Evolutionary conservation across 1,140 invertebrate genomes (phyloP).

Genomic region (Brachionus sp.): DNA sequence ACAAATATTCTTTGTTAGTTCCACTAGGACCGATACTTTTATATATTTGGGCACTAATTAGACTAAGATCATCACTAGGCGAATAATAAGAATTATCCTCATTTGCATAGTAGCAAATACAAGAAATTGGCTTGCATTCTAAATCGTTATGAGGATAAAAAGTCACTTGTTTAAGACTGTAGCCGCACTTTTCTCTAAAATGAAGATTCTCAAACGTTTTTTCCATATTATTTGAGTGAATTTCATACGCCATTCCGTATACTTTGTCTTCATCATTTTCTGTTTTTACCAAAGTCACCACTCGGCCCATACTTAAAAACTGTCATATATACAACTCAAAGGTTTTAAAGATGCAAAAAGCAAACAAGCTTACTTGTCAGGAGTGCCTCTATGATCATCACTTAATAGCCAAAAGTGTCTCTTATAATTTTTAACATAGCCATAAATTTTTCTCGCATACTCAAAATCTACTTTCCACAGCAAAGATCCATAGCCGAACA

Average conservation of each 20-base stretch:
- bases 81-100: conserved; percentile 40
- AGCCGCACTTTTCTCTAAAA: conserved; percentile 45
- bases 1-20: conserved; percentile 40
- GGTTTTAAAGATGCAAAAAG: neutral
- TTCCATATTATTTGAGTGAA: conserved; percentile 25
- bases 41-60: conserved; percentile 5
- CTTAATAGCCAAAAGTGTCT: conserved; percentile 39
- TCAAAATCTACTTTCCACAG: conserved; percentile 44
- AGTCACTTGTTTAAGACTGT: conserved; percentile 14
- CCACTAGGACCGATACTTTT: conserved; percentile 39
- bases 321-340: neutral
- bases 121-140: neutral
- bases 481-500: conserved; percentile 43
- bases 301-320: conserved; percentile 38
- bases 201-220: conserved; percentile 29
- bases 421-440: conserved; percentile 17
- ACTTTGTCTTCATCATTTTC: neutral
- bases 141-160: neutral
- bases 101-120: conserved; percentile 31
- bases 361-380: neutral
- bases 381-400: conserved; percentile 42
- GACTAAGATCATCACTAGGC: neutral
- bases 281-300: conserved; percentile 24
- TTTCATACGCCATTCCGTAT: conserved; percentile 41
- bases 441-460: conserved; percentile 17